Base-by-base conservation (phyloP, 2,888 invertebrate species). In the Drosophila aldrichi region DNA sequence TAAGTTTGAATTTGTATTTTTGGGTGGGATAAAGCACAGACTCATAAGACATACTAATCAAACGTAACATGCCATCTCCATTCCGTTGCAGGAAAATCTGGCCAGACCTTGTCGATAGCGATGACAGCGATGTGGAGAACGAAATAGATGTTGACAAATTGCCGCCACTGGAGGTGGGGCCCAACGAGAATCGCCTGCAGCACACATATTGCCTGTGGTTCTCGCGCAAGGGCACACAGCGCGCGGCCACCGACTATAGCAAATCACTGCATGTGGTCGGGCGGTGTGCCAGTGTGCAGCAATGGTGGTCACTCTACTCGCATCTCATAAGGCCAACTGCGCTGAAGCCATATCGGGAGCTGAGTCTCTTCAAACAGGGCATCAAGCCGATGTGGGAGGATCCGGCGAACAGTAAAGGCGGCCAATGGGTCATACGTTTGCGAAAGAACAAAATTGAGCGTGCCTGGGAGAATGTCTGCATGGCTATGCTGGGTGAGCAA, bases 361-460 rank as follows among this genome's bases (percentile, higher is more conserved):
- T 98, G 91, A 99, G 99, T 93, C 95, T 99, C 71, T 99, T 99
- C 93, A 99, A 99, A 94, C 92, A 98, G 89, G 99, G 99, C 82
- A 98, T 99, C 90, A 97, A 98, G 93, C 99, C 99, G 25, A 99
- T 99, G 97, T 99, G 99, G 99, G 99, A 99, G 94, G 99, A 99
- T 93, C 96, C 96, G 68, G 97, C 98, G 54, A 99, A 99, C 94
- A 96, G 96, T 92, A 96, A 97, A 92, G 99, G 99, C 60, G 99
- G 99, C 34, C 99, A 99, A 94, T 99, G 99, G 99, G 97, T 99
- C 86, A 97, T 99, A 77, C 95, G 98, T 81, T 94, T 99, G 92
- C 96, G 97, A 91, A 99, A 99, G 94, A 97, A 98, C 77, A 95
- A 98, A 93, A 97, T 98, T 55, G 98, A 97, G 40, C 95, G 98